Conservation (phyloP, 2,113 vertebrate genomes). For the Zapornia atra region DNA sequence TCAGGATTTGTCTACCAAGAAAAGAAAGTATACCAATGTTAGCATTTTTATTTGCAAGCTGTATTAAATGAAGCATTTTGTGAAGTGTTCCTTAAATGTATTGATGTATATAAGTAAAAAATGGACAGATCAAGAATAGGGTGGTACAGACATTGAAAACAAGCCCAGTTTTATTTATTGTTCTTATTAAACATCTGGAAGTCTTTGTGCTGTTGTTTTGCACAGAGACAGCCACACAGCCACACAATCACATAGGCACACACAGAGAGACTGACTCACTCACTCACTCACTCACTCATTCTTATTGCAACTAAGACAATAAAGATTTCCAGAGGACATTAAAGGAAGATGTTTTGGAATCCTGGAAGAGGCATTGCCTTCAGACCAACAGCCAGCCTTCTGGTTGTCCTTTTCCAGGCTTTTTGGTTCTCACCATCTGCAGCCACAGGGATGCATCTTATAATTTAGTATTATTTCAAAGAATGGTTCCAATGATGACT, state of each 20-base stretch:
- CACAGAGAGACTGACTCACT: too few relatives aligned
- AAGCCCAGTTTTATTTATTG: neutral
- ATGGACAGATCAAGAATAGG: neutral
- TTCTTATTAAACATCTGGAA: neutral
- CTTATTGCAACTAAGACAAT: neutral
- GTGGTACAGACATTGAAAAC: neutral
- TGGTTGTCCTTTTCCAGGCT: neutral
- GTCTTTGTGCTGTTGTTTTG: neutral
- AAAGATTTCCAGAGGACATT: neutral
- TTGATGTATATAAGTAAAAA: neutral
- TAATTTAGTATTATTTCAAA: neutral
- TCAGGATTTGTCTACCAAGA: constrained; percentile 82
- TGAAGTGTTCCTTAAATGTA: neutral
- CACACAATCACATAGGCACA: too few relatives aligned
- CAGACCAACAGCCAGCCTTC: neutral
- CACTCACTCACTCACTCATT: too few relatives aligned
- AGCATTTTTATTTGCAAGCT: neutral
- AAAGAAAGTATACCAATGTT: constrained; percentile 21
- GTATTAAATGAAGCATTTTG: neutral
- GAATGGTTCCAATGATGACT: neutral
- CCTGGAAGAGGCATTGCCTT: neutral
- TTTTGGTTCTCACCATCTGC: neutral
- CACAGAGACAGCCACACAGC: too few relatives aligned
- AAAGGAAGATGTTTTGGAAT: neutral
- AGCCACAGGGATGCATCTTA: neutral